phyloP scores from a whole-genome alignment of 2,113 vertebrate species.

The Stercorarius parasiticus region DNA sequence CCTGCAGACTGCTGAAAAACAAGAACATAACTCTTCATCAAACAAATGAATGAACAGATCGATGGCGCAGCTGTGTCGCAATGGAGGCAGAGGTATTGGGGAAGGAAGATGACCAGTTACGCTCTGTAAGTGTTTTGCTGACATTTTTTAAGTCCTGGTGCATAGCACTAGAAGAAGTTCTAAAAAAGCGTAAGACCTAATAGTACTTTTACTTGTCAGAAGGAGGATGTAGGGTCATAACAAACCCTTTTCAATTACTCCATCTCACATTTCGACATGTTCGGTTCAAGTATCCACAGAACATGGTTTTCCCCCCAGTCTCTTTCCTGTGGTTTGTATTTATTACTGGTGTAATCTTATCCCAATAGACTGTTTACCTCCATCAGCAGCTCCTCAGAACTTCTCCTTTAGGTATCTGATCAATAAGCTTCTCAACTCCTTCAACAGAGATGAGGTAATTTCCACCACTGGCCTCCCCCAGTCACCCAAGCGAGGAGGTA shows the following conservation, averaged over 20 bases:
- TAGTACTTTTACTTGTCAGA: not conserved
- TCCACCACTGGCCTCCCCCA: not conserved
- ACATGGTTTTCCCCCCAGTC: rapidly evolving
- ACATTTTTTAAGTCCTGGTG: not conserved
- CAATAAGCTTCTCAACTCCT: not conserved
- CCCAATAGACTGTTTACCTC: not conserved
- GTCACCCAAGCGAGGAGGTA: not conserved
- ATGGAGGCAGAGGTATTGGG: not conserved
- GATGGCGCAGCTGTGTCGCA: not conserved
- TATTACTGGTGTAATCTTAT: not conserved
- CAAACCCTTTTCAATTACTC: not conserved
- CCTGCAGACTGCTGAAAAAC: not conserved
- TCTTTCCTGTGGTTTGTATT: not conserved
- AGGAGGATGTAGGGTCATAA: not conserved
- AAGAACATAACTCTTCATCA: not conserved
- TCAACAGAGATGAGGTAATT: not conserved
- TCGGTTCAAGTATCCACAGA: not conserved
- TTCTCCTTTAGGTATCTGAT: not conserved
- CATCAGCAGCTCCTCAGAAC: not conserved
- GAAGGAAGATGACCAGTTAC: not conserved
- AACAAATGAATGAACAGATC: rapidly evolving
- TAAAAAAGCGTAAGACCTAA: not conserved
- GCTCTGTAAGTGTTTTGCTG: not conserved
- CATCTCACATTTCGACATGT: rapidly evolving
- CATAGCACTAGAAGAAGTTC: not conserved